phyloP scores from a whole-genome alignment of 2,888 invertebrate genomes.

The Lathronympha strigana region DNA sequence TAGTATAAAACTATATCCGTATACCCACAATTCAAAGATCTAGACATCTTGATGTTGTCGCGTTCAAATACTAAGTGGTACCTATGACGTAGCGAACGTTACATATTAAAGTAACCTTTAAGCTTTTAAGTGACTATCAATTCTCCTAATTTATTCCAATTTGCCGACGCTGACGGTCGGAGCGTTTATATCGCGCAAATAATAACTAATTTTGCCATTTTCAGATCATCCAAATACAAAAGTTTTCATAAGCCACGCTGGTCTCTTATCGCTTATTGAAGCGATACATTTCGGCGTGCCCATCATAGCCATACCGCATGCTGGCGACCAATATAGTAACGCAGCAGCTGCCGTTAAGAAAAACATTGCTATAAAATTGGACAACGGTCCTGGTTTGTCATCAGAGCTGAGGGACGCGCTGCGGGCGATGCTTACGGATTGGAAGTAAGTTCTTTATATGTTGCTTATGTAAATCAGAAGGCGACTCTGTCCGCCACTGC shows the following conservation, averaged over 20 bases:
- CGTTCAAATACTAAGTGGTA: no score
- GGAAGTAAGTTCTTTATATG: conserved; percentile 18
- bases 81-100: no score
- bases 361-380: conserved; percentile 36
- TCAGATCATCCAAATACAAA: conserved; percentile 44
- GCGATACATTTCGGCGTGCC: conserved; percentile 45
- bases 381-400: conserved; percentile 18
- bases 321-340: conserved; percentile 44
- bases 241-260: conserved; percentile 45
- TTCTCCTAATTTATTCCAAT: no score
- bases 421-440: conserved; percentile 20
- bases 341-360: conserved; percentile 36
- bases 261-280: conserved; percentile 43
- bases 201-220: no score
- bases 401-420: conserved; percentile 23
- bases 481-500: no score
- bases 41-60: no score
- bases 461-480: not conserved
- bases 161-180: no score
- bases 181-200: no score
- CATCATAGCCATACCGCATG: conserved; percentile 41
- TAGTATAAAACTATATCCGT: no score
- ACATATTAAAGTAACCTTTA: no score
- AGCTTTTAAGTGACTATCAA: no score
- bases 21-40: no score